Base-by-base conservation (phyloP, 1,140 invertebrate species). In the Drosophila baimaii region DNA sequence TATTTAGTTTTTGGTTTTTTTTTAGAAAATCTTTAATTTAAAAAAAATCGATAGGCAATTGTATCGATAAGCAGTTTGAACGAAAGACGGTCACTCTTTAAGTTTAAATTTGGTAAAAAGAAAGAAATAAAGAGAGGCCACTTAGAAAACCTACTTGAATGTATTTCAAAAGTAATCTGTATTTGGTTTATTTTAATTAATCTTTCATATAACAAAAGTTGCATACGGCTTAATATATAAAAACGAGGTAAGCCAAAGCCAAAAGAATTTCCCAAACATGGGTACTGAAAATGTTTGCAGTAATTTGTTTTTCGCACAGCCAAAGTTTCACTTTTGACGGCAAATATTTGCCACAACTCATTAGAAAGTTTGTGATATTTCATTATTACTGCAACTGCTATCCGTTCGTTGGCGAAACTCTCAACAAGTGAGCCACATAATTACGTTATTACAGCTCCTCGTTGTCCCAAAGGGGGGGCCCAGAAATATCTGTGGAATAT, bases 351-450 rank as follows among this genome's bases (percentile, higher is more conserved):
- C 65, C 52, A 49, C 66, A 72, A 58, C 69, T 72, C 43, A 72
- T 72, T 72, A 58, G 33, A 49, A 72, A 72, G 66, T 72, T 71
- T 72, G 65, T 39, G 66, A 72, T 72, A 37, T 72, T 71, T 46
- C 52, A 71, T 70, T 70, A 70, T 70, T 70, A 70, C 66, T 70
- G 64, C 66, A 37, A 68, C 63, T 66, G 46, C 44, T 23, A 46
- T 21, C 25, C 47, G 27, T 17, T 21, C 25, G 29, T 27, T 21
- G 25, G 25, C 31, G 9, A 39, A 71, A 72, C 66, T 71, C 54
- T 71, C 66, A 58, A 47, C 69, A 71, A 72, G 69, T 72, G 52
- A 57, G 52, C 43, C 33, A 71, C 68, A 58, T 71, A 72, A 72
- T 72, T 71, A 71, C 65, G 35, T 69, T 69, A 69, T 69, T 68